A percentile compares a stretch with the other conserved stretches of the same genome.
Evolutionary conservation across 2,888 invertebrate species (phyloP).

Genomic region (Tanypteryx hageni): DNA sequence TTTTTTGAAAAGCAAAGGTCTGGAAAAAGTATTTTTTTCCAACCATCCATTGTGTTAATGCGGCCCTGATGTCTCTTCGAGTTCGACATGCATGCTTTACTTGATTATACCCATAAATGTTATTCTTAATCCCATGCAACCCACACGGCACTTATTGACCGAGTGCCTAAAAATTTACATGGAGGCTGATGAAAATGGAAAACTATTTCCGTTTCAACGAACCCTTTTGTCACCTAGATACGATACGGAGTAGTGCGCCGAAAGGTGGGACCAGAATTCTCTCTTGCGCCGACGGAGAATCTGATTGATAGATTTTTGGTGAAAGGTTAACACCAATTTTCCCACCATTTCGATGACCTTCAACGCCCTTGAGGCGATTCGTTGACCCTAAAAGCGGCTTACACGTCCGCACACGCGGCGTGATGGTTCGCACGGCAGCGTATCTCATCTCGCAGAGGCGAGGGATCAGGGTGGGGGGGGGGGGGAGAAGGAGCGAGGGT

Average conservation of each 20-base stretch:
- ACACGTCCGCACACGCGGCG: neutral
- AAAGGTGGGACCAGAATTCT: neutral
- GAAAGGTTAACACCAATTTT: neutral
- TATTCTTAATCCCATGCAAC: too few relatives aligned
- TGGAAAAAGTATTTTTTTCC: too few relatives aligned
- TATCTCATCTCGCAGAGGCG: too few relatives aligned
- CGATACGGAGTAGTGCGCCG: neutral
- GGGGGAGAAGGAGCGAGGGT: too few relatives aligned
- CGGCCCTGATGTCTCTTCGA: too few relatives aligned
- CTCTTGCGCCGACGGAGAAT: neutral
- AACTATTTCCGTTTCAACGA: neutral
- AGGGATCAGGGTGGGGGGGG: too few relatives aligned
- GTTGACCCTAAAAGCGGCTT: neutral
- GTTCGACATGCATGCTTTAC: too few relatives aligned
- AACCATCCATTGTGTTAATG: too few relatives aligned
- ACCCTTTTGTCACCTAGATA: neutral
- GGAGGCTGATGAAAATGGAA: neutral
- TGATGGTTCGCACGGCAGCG: neutral
- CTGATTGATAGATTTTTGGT: neutral
- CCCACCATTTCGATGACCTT: neutral
- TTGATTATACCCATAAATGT: too few relatives aligned
- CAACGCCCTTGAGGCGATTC: slow-evolving; percentile 10
- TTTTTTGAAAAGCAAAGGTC: too few relatives aligned
- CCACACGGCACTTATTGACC: too few relatives aligned
- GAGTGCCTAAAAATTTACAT: too few relatives aligned